Evolutionary conservation across 2,888 invertebrate species (phyloP), one percentile per base, ranked within the genome.

Genomic region (Drosophila hamatofila): DNA sequence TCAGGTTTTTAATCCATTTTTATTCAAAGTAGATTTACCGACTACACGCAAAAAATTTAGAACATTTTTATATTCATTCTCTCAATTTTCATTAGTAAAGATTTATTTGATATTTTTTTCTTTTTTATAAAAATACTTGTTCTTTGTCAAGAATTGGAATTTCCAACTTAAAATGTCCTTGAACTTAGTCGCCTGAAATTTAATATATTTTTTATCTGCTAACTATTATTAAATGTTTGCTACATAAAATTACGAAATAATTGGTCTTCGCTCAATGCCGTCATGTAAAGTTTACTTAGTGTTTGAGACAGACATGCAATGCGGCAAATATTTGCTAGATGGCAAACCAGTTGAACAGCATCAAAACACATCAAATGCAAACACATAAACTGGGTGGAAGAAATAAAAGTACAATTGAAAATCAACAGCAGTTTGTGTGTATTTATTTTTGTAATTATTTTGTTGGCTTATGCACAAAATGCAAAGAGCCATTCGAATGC

Each of bases 381-480:
- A 75, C 33, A 51, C 21, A 41, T 23, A 44, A 35, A 9, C 33
- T 42, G 42, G 21, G 21, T 42, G 42, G 42, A 42, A 42, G 35
- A 41, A 51, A 21, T 12, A 21, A n/a, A 11, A 41, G 42, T 37
- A 51, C 30, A 41, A 57, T 44, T 54, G n/a, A 65, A 76, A 71
- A 62, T 55, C 48, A 48, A 65, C 49, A 49, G 9, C 14, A 12
- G 21, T 9, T 23, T 44, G 44, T 44, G 14, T 25, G 37, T 37
- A 35, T 66, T 72, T 59, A 46, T 18, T 59, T 59, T 39, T 77
- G 72, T 77, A 75, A 77, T 75, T 44, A 27, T 27, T 56, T 56
- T 11, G n/a, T 42, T 35, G 55, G 12, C 33, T 48, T 54, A 54
- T 61, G 65, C 72, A 75, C 56, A 75, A 75, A 57, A 64, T 62